Conservation (phyloP, 2,113 vertebrate species). For the Trochalopteron elliotii region DNA sequence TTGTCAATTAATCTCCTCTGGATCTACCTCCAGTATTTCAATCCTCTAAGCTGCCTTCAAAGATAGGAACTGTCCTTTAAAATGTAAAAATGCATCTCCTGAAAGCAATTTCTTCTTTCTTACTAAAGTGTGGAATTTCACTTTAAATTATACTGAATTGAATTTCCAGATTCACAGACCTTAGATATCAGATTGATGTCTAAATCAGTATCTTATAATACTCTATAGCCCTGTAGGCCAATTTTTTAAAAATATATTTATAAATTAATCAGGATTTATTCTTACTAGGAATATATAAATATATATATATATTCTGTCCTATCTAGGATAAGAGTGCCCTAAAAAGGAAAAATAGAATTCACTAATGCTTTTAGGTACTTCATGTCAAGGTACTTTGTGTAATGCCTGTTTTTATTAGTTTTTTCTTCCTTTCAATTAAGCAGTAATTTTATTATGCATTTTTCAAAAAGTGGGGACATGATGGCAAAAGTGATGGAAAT, state of each 20-base stretch:
- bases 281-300: background rate
- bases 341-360: background rate
- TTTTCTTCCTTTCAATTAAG: background rate
- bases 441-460: background rate
- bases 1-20: background rate
- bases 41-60: background rate
- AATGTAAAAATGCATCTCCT: background rate
- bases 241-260: background rate
- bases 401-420: background rate
- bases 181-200: no score
- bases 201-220: background rate
- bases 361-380: background rate
- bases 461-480: background rate
- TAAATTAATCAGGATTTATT: background rate
- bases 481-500: background rate
- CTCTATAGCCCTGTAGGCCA: background rate
- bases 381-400: background rate
- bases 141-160: background rate
- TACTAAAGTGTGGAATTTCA: background rate
- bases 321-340: background rate
- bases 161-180: background rate
- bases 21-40: background rate
- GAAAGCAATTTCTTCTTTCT: background rate
- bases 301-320: background rate
- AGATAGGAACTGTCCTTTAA: background rate